Conservation (phyloP, 53 echinoderm and acorn worm genomes). For the Stichopus horrens region DNA sequence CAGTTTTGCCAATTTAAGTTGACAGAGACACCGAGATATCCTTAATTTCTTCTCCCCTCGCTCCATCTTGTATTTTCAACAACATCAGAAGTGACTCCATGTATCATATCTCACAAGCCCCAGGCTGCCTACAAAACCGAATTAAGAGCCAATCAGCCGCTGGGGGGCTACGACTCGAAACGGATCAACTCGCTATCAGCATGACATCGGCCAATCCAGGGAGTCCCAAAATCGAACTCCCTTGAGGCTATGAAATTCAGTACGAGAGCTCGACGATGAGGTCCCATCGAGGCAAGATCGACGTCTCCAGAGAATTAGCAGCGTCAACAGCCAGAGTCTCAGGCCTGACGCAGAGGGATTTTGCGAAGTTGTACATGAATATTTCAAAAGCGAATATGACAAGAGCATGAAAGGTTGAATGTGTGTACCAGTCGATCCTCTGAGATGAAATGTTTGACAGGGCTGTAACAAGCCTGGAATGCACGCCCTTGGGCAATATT, state of each 20-base stretch:
- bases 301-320: slow-evolving; percentile 50
- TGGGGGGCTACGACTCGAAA: slow-evolving; percentile 50
- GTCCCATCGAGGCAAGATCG: slow-evolving; percentile 38
- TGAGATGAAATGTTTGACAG: slow-evolving; percentile 44
- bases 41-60: slow-evolving; percentile 28
- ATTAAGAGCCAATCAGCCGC: slow-evolving; percentile 55
- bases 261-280: slow-evolving; percentile 43
- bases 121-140: slow-evolving; percentile 48
- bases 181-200: slow-evolving; percentile 52
- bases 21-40: slow-evolving; percentile 47
- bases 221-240: slow-evolving; percentile 44
- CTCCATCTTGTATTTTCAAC: slow-evolving; percentile 50
- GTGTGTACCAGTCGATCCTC: slow-evolving; percentile 1
- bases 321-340: slow-evolving; percentile 41
- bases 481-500: slow-evolving; percentile 39
- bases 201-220: slow-evolving; percentile 47
- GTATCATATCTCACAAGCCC: slow-evolving; percentile 50
- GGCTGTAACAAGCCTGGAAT: slow-evolving; percentile 46
- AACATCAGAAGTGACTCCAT: slow-evolving; percentile 55
- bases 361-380: slow-evolving; percentile 39
- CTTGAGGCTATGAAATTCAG: slow-evolving; percentile 51
- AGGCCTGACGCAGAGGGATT: slow-evolving; percentile 41
- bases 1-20: slow-evolving; percentile 45
- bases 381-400: slow-evolving; percentile 46
- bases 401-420: slow-evolving; percentile 21